A percentile compares a stretch with the other conserved stretches of the same genome.
Conservation (phyloP, 2,113 vertebrate species). For the Eonycteris spelaea region DNA sequence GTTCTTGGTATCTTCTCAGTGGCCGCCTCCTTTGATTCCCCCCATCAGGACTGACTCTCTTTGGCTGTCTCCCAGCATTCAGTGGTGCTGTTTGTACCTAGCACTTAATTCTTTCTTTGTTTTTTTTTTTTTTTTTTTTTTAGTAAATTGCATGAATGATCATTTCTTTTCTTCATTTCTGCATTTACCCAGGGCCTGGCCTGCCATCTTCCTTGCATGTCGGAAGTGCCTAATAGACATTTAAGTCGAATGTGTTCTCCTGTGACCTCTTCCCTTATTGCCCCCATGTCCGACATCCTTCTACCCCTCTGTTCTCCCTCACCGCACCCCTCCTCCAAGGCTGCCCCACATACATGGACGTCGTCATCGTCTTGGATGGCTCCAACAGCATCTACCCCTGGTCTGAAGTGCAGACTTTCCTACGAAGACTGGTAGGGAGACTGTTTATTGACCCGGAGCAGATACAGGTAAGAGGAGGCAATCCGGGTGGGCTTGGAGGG, state of each 20-base stretch:
- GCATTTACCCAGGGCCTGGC: background rate
- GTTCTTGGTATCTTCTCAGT: background rate
- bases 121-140: no score
- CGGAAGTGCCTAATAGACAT: background rate
- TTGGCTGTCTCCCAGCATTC: background rate
- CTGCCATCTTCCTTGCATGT: background rate
- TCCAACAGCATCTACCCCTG: conserved; percentile 99
- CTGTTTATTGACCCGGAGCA: conserved; percentile 96
- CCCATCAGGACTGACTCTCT: background rate
- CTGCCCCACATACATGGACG: conserved; percentile 97
- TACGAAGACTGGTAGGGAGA: conserved; percentile 94
- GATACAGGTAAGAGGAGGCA: conserved; percentile 88
- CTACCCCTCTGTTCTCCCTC: background rate
- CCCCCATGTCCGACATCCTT: background rate
- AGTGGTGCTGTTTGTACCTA: background rate
- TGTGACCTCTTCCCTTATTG: background rate
- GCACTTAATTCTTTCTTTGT: background rate
- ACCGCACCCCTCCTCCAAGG: conserved; percentile 78
- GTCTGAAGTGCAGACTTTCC: conserved; percentile 96
- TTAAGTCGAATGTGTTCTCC: background rate
- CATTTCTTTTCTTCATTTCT: background rate
- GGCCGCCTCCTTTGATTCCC: background rate
- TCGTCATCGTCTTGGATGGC: conserved; percentile 95
- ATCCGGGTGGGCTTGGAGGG: background rate
- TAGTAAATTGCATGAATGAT: background rate